phyloP scores from a whole-genome alignment of 2,797 vertebrate genomes.

The Paedocypris micromegethes region DNA sequence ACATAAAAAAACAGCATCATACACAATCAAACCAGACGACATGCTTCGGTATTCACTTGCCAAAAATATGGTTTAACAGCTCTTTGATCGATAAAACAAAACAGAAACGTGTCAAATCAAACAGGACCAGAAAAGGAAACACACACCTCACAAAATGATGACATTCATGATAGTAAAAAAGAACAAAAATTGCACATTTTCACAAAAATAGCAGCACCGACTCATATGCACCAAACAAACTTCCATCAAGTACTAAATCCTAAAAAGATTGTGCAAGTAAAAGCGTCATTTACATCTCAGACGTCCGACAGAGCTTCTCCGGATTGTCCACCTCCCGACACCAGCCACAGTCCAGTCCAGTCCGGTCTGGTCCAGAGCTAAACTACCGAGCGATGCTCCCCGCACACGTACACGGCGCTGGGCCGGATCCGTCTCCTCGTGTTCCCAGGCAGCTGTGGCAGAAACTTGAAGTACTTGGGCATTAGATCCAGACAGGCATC shows the following conservation, averaged over 20 bases:
- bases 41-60: conserved; percentile 9
- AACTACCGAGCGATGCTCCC: conserved; percentile 77
- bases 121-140: conserved; percentile 1
- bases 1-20: conserved; percentile 9
- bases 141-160: conserved; percentile 1
- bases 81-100: conserved; percentile 4
- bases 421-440: conserved; percentile 87
- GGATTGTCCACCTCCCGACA: conserved; percentile 34
- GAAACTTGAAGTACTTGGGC: conserved; percentile 93
- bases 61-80: conserved; percentile 1
- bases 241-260: conserved; percentile 59
- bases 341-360: conserved; percentile 25
- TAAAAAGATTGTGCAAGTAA: conserved; percentile 52
- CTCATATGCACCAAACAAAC: conserved; percentile 66
- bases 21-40: background rate
- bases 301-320: conserved; percentile 12
- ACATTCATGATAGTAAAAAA: conserved; percentile 49
- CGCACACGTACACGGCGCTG: conserved; percentile 91
- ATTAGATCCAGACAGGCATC: conserved; percentile 93
- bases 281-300: conserved; percentile 37
- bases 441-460: conserved; percentile 87
- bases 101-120: conserved; percentile 8
- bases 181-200: conserved; percentile 71
- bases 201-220: conserved; percentile 76
- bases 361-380: conserved; percentile 54